A percentile compares a stretch with the other conserved stretches of the same genome.
Conservation (phyloP, 1,140 invertebrate genomes). For the Solenopsis fugax region DNA sequence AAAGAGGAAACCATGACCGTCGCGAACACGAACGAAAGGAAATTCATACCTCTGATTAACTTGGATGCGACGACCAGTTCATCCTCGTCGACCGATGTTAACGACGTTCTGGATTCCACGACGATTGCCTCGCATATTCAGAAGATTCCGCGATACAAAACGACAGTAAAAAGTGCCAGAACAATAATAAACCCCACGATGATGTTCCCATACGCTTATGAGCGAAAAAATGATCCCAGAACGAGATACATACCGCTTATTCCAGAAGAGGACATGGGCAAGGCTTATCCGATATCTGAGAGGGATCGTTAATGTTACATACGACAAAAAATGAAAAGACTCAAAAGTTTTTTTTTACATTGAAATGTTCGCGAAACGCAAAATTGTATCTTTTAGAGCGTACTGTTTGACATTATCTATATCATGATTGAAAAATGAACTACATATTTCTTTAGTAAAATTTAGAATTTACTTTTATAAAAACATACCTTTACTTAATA, state of each 20-base stretch:
- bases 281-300: slow-evolving; percentile 51
- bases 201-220: slow-evolving; percentile 84
- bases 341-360: neutral
- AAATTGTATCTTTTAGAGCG: neutral
- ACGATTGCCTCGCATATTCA: slow-evolving; percentile 80
- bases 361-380: neutral
- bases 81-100: slow-evolving; percentile 43
- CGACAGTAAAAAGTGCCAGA: slow-evolving; percentile 39
- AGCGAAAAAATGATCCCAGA: slow-evolving; percentile 82
- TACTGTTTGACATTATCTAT: neutral
- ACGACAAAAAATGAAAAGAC: neutral
- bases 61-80: slow-evolving; percentile 53
- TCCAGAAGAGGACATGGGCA: slow-evolving; percentile 81
- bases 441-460: neutral
- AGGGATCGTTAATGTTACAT: slow-evolving; percentile 69
- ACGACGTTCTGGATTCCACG: slow-evolving; percentile 62
- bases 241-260: slow-evolving; percentile 85
- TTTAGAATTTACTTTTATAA: neutral
- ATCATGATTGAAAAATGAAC: neutral
- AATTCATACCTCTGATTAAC: slow-evolving; percentile 82
- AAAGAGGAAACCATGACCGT: slow-evolving; percentile 34
- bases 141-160: slow-evolving; percentile 75
- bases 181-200: slow-evolving; percentile 71
- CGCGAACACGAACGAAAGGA: slow-evolving; percentile 69
- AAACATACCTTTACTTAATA: neutral